These are phyloP conservation scores for Scylla paramamosain DNA, from an alignment of 1,140 invertebrate species.

Conservation along the genomic window DNA sequence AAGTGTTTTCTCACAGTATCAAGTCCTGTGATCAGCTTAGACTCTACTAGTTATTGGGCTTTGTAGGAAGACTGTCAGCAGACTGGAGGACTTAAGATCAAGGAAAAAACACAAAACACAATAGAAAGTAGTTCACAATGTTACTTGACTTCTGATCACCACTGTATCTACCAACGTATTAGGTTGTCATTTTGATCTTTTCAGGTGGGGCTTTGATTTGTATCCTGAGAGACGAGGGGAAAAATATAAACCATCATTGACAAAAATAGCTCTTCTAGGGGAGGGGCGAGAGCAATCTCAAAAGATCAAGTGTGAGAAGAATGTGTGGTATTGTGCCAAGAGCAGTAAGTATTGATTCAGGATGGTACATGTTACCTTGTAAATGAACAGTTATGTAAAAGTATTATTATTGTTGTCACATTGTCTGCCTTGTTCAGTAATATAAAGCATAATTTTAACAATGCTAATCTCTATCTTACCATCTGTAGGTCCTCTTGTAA, in stretches of 20 bases:
- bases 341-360: constrained; percentile 84
- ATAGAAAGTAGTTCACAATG: too few relatives aligned
- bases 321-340: constrained; percentile 88
- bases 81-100: too few relatives aligned
- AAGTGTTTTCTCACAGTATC: too few relatives aligned
- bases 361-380: neutral
- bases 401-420: neutral
- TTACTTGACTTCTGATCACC: too few relatives aligned
- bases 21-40: too few relatives aligned
- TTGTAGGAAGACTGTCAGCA: too few relatives aligned
- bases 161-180: too few relatives aligned
- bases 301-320: constrained; percentile 90
- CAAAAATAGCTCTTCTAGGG: constrained; percentile 82
- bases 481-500: constrained; percentile 88
- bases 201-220: constrained; percentile 87
- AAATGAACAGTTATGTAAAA: too few relatives aligned
- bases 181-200: neutral
- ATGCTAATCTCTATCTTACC: constrained; percentile 77
- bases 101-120: too few relatives aligned
- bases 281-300: constrained; percentile 86
- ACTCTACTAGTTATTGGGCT: too few relatives aligned
- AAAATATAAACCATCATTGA: constrained; percentile 82
- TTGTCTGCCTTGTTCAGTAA: neutral
- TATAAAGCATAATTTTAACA: constrained; percentile 29
- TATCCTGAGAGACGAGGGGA: constrained; percentile 90